phyloP scores from a whole-genome alignment of 2,113 vertebrate genomes.

The Myocastor coypus region DNA sequence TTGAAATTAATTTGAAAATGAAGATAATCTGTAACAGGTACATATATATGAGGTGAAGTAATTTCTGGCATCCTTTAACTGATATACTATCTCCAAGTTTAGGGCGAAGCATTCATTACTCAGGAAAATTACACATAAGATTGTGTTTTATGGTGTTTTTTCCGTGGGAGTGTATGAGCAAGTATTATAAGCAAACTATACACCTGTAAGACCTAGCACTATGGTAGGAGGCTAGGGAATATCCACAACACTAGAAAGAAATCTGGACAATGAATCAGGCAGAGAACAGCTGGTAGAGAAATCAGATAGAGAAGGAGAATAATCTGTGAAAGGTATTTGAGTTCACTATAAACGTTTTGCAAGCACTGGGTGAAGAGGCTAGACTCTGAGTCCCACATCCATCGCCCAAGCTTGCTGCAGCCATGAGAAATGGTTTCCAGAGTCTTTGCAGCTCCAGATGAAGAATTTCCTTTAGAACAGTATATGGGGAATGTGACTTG shows the following conservation, averaged over 20 bases:
- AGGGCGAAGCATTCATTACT: constrained; percentile 81
- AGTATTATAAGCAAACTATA: constrained; percentile 84
- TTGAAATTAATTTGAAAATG: constrained; percentile 86
- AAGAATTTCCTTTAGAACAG: constrained; percentile 38
- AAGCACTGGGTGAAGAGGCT: constrained; percentile 76
- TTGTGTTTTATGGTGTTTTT: constrained; percentile 84
- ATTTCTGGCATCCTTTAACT: constrained; percentile 87
- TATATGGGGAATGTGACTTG: background rate
- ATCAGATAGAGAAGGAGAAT: constrained; percentile 84
- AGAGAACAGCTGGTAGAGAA: constrained; percentile 87
- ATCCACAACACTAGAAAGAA: constrained; percentile 83
- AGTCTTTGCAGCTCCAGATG: constrained; percentile 40
- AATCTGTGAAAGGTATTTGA: constrained; percentile 86
- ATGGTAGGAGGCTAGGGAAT: constrained; percentile 87
- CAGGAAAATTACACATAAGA: constrained; percentile 82
- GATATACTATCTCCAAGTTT: constrained; percentile 84
- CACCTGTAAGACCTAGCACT: constrained; percentile 88
- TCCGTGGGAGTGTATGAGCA: constrained; percentile 82
- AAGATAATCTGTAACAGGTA: constrained; percentile 87
- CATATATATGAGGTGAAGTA: constrained; percentile 86
- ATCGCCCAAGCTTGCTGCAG: constrained; percentile 64
- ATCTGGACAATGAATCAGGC: constrained; percentile 88
- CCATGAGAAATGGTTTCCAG: constrained; percentile 69
- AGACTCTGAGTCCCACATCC: constrained; percentile 75
- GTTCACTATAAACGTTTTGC: constrained; percentile 85